Evolutionary conservation across 2,888 invertebrate genomes (phyloP).

Genomic region (Hydropsyche betteni): DNA sequence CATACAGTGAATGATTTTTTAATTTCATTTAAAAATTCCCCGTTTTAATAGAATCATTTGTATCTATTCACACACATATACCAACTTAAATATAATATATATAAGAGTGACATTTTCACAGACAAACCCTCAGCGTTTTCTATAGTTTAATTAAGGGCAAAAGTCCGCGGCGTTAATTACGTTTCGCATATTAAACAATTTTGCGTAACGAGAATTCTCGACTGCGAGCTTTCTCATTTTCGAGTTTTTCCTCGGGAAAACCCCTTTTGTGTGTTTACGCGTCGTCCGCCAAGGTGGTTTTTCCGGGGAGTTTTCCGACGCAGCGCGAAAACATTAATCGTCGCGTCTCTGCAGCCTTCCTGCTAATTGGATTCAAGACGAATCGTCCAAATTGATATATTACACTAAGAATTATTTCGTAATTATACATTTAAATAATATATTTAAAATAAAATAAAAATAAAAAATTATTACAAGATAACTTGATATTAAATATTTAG

Average conservation of each 20-base stretch:
- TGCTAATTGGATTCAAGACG: background rate
- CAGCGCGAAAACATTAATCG: background rate
- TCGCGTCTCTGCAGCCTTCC: background rate
- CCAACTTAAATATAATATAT: too few species aligned
- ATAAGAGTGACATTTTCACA: too few species aligned
- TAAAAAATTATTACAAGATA: too few species aligned
- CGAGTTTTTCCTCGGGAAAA: constrained; percentile 16
- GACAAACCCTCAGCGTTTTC: constrained; percentile 18
- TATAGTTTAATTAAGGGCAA: constrained; percentile 38
- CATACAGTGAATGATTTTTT: too few species aligned
- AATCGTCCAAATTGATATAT: too few species aligned
- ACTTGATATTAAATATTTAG: too few species aligned
- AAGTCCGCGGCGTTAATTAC: constrained; percentile 31
- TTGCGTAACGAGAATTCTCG: constrained; percentile 23
- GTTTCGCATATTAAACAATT: constrained; percentile 36
- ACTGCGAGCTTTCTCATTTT: background rate
- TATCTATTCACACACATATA: too few species aligned
- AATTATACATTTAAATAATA: too few species aligned
- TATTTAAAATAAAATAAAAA: too few species aligned
- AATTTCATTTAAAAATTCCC: too few species aligned
- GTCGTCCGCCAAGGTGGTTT: background rate
- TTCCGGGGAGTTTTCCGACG: background rate
- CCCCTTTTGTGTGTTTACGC: background rate
- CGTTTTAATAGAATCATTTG: too few species aligned
- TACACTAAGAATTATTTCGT: too few species aligned